These are phyloP conservation scores for Heteromyza rotundicornis DNA, from an alignment of 2,888 invertebrate genomes.

Conservation along the genomic window DNA sequence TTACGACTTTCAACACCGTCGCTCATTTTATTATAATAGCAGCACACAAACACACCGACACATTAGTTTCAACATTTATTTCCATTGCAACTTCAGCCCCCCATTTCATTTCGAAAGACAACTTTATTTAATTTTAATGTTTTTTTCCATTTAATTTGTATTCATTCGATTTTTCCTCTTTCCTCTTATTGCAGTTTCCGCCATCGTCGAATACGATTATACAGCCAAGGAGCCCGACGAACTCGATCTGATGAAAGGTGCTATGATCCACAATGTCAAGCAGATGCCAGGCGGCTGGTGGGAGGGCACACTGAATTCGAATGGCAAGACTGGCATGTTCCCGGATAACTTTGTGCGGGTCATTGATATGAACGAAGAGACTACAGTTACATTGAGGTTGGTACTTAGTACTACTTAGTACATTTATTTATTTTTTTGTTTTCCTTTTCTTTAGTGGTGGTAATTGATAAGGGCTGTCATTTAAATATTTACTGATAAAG, in stretches of 20 bases:
- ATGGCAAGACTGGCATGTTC: constrained; percentile 85
- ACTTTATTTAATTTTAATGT: not conserved
- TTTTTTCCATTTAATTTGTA: too few species aligned
- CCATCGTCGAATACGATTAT: constrained; percentile 86
- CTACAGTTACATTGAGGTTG: constrained; percentile 62
- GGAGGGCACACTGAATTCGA: constrained; percentile 77
- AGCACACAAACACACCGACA: too few species aligned
- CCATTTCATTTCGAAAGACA: too few species aligned
- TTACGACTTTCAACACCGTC: too few species aligned
- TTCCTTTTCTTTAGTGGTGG: not conserved
- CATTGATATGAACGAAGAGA: constrained; percentile 60
- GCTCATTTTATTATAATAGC: too few species aligned
- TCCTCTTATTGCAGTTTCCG: constrained; percentile 69
- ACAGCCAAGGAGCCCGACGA: constrained; percentile 86
- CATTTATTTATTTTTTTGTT: not conserved
- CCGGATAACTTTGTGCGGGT: constrained; percentile 91
- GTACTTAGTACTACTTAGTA: too few species aligned
- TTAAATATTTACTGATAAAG: too few species aligned
- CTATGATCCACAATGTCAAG: constrained; percentile 80
- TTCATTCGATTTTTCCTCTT: not conserved
- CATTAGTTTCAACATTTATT: too few species aligned
- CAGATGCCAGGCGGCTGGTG: constrained; percentile 87
- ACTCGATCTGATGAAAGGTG: constrained; percentile 81
- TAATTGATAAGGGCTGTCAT: not conserved
- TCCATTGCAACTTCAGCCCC: too few species aligned